A percentile compares a stretch with the other conserved stretches of the same genome.
These are phyloP conservation scores for Eristalis intricaria DNA, from an alignment of 2,888 invertebrate species.

Conservation along the genomic window DNA sequence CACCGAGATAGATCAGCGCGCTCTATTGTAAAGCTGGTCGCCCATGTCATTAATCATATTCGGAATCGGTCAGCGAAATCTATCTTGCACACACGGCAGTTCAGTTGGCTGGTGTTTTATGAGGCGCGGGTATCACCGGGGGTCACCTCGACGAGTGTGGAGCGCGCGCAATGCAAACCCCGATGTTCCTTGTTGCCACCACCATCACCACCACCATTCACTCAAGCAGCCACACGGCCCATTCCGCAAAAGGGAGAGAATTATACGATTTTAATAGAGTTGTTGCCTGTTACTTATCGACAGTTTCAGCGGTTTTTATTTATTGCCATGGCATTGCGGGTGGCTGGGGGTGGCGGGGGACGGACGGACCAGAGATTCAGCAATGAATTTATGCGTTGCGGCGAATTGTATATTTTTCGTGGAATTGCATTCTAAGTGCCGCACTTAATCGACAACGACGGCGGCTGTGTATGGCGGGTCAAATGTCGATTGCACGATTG, in stretches of 20 bases:
- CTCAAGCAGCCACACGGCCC: not conserved
- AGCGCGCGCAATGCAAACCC: constrained; percentile 50
- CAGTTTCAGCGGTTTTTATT: constrained; percentile 62
- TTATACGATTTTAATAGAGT: constrained; percentile 72
- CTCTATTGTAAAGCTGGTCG: constrained; percentile 66
- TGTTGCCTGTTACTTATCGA: constrained; percentile 71
- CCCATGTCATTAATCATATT: constrained; percentile 70
- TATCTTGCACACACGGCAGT: constrained; percentile 59
- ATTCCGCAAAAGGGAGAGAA: constrained; percentile 70
- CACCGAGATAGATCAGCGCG: not conserved
- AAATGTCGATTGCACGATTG: constrained; percentile 57
- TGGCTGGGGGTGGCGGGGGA: too few species aligned
- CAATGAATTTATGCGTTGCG: constrained; percentile 58
- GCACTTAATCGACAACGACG: constrained; percentile 51
- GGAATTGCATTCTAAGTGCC: constrained; percentile 71
- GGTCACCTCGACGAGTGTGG: constrained; percentile 58
- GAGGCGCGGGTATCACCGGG: constrained; percentile 55
- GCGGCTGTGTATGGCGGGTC: constrained; percentile 37
- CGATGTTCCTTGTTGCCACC: constrained; percentile 65
- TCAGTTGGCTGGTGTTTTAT: constrained; percentile 61
- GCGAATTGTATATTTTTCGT: constrained; percentile 61
- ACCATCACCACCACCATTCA: constrained; percentile 2
- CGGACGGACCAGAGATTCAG: constrained; percentile 3
- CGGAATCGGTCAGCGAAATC: constrained; percentile 70
- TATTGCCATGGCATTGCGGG: constrained; percentile 30